Base-by-base conservation (phyloP, 2,888 invertebrate species). In the Mechanitis messenoides region DNA sequence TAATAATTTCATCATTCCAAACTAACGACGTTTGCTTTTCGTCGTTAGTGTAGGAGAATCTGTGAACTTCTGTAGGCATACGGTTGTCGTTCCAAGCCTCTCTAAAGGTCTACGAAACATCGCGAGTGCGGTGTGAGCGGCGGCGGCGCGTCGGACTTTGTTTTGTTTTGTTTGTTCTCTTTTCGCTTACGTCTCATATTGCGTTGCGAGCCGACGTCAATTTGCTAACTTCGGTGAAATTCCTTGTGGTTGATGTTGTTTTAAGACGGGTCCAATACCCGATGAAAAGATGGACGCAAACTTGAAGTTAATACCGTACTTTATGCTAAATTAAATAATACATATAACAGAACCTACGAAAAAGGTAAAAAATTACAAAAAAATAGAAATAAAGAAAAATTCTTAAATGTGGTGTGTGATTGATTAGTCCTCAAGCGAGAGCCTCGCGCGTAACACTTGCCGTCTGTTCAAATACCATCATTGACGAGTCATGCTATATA, bases 361-460 rank as follows among this genome's bases (percentile, higher is more conserved):
- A 80, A 80, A 83, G 74, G 75, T 69, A 76, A 73, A 81, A 85
- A 83, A 79, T 72, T 72, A 78, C 74, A 82, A 87, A 87, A 87
- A 87, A 87, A 89, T 84, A 83, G 85, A 86, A 90, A 88, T 88
- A 90, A 90, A 89, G 78, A 77, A 83, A 85, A 88, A 85, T 83
- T 85, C 83, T 86, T 86, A 79, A 85, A 86, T 81, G 84, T 84
- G 84, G 82, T 87, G 88, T 87, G 86, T 89, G 83, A 89, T 89
- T 87, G 86, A 82, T 85, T 83, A 79, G 81, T 82, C 84, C 84
- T 83, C 75, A 74, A 61, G 66, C 62, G 59, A 64, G 65, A 59
- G 53, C 87, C 82, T 82, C 77, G 74, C 76, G 81, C 80, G 85
- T 83, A 84, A 85, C 87, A 84, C 83, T 85, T 83, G 84, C 78